Evolutionary conservation across 2,888 invertebrate species (phyloP).

Genomic region (Drosophila anomalipes): DNA sequence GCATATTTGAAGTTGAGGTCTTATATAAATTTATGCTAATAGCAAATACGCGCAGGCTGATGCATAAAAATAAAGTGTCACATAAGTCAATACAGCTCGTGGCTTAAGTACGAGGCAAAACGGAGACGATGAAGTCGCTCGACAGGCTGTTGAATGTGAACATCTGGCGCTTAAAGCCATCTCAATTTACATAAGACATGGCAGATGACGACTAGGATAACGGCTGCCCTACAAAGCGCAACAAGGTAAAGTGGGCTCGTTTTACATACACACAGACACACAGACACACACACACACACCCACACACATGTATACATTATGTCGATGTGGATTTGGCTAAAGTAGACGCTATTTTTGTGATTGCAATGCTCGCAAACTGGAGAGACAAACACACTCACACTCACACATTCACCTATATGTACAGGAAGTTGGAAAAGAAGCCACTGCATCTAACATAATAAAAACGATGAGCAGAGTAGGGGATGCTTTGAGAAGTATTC

Average conservation of each 20-base stretch:
- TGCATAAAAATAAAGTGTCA: conserved; percentile 48
- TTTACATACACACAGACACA: not conserved
- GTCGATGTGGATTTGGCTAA: conserved; percentile 45
- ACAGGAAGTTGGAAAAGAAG: not conserved
- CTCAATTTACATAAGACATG: conserved; percentile 55
- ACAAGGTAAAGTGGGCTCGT: conserved; percentile 39
- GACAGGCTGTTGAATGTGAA: conserved; percentile 41
- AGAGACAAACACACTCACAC: conserved; percentile 11
- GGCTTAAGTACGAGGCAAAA: conserved; percentile 10
- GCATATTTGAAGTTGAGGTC: conserved; percentile 42
- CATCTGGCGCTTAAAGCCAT: conserved; percentile 54
- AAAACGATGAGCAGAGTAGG: conserved; percentile 10
- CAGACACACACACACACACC: not conserved
- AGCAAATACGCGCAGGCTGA: conserved; percentile 13
- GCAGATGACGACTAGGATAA: conserved; percentile 17
- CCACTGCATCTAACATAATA: conserved; percentile 40
- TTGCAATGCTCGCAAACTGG: conserved; percentile 48
- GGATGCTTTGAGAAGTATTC: conserved; percentile 5
- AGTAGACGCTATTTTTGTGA: conserved; percentile 69
- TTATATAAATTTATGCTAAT: conserved; percentile 43
- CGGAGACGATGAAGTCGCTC: conserved; percentile 3
- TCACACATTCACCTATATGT: not conserved
- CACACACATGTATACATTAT: not conserved
- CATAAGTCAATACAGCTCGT: conserved; percentile 46
- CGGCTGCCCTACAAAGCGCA: conserved; percentile 23